These are phyloP conservation scores for Xylophagus ater DNA, from an alignment of 2,888 invertebrate genomes.

Conservation along the genomic window DNA sequence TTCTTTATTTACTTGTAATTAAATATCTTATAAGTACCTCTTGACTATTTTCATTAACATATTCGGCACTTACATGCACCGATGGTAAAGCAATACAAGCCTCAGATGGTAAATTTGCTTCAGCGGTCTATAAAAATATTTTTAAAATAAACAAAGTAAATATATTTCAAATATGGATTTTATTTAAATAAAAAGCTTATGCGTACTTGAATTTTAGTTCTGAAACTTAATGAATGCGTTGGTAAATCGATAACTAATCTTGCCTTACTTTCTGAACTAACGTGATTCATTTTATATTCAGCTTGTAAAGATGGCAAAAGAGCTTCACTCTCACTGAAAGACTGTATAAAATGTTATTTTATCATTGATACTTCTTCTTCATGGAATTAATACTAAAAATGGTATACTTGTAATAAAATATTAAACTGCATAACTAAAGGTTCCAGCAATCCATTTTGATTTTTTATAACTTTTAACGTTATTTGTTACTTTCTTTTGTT, in stretches of 20 bases:
- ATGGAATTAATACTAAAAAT: not conserved
- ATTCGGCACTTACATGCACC: constrained; percentile 74
- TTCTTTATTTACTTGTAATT: not conserved
- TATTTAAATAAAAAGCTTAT: constrained; percentile 8
- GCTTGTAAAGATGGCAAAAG: constrained; percentile 93
- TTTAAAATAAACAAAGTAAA: constrained; percentile 21
- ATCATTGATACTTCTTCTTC: constrained; percentile 1
- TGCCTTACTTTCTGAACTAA: constrained; percentile 84
- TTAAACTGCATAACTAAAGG: constrained; percentile 84
- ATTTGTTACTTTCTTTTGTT: constrained; percentile 25
- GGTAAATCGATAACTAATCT: constrained; percentile 90
- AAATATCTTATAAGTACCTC: constrained; percentile 22
- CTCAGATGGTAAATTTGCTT: constrained; percentile 79
- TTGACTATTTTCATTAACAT: constrained; percentile 52
- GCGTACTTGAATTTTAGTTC: constrained; percentile 69
- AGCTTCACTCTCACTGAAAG: constrained; percentile 88
- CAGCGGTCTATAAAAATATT: constrained; percentile 44
- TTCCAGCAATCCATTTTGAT: constrained; percentile 54
- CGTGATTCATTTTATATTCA: constrained; percentile 94
- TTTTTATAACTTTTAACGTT: constrained; percentile 26
- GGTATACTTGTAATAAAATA: constrained; percentile 56
- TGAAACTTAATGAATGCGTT: constrained; percentile 87
- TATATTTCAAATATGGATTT: constrained; percentile 17
- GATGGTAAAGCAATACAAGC: constrained; percentile 84
- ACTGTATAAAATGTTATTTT: constrained; percentile 59